These are phyloP conservation scores for Aleadryas rufinucha DNA, from an alignment of 2,113 vertebrate genomes.

Conservation along the genomic window DNA sequence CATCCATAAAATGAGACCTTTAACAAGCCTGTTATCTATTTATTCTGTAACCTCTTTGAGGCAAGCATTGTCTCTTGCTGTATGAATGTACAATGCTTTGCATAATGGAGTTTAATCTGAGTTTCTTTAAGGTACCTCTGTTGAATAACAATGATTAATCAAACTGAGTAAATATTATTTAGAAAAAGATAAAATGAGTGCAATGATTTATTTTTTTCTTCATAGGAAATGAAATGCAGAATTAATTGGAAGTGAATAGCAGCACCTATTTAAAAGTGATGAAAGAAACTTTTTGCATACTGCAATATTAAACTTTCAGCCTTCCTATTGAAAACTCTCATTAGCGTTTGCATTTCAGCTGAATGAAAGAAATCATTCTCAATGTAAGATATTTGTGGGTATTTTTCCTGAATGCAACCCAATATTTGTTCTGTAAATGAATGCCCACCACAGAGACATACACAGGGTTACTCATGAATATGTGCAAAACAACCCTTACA, in stretches of 20 bases:
- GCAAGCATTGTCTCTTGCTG: background rate
- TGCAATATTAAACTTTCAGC: background rate
- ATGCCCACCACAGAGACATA: background rate
- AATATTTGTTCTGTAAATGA: background rate
- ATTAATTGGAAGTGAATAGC: background rate
- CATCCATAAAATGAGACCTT: background rate
- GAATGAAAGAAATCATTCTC: background rate
- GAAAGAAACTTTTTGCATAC: background rate
- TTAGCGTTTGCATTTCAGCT: background rate
- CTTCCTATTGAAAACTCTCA: background rate
- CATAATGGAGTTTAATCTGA: background rate
- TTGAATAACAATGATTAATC: constrained; percentile 31
- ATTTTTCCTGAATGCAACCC: background rate
- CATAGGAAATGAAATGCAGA: background rate
- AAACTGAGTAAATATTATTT: background rate
- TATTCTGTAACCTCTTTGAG: background rate
- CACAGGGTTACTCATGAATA: background rate
- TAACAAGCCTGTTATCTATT: background rate
- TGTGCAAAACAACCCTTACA: background rate
- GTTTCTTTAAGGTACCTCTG: background rate
- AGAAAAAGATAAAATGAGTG: background rate
- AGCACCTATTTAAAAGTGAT: background rate
- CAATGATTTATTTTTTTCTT: background rate
- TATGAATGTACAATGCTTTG: background rate
- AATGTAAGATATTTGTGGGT: background rate